A percentile compares a stretch with the other conserved stretches of the same genome.
Conservation (phyloP, 2,888 invertebrate genomes). For the Zaprionus obscuricornis region DNA sequence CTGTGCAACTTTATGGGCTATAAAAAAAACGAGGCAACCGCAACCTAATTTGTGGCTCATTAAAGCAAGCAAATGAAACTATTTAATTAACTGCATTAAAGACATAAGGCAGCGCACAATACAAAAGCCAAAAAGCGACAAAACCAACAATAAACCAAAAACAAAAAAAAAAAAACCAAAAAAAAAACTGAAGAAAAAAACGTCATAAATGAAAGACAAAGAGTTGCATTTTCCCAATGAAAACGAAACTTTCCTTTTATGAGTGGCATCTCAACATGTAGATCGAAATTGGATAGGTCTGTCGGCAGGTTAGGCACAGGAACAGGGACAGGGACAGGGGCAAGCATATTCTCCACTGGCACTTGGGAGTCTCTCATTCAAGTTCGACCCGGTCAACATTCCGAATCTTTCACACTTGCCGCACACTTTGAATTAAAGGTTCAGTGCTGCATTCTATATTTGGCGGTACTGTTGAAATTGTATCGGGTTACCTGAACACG, state of each 20-base stretch:
- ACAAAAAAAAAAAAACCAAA: not conserved
- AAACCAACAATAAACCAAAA: constrained; percentile 5
- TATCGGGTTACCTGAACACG: constrained; percentile 65
- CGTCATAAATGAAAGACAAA: constrained; percentile 33
- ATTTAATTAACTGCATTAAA: constrained; percentile 67
- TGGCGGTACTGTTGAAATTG: constrained; percentile 69
- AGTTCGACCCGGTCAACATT: constrained; percentile 45
- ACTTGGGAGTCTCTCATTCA: constrained; percentile 1
- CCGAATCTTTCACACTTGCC: constrained; percentile 76
- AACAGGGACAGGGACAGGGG: no score
- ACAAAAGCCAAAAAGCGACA: not conserved
- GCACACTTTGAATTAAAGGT: constrained; percentile 61
- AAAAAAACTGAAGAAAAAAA: constrained; percentile 3
- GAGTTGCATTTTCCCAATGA: constrained; percentile 48
- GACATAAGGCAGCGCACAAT: no score
- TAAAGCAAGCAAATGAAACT: constrained; percentile 59
- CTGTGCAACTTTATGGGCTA: constrained; percentile 57
- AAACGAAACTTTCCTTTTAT: constrained; percentile 57
- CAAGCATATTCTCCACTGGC: no score
- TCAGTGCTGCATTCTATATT: constrained; percentile 11
- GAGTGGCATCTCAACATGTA: constrained; percentile 37
- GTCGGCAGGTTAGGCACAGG: constrained; percentile 50
- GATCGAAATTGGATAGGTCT: constrained; percentile 66
- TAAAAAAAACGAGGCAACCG: constrained; percentile 52
- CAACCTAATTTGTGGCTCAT: constrained; percentile 67